Evolutionary conservation across 2,888 invertebrate species (phyloP).

Genomic region (Drosophila vallismaia): DNA sequence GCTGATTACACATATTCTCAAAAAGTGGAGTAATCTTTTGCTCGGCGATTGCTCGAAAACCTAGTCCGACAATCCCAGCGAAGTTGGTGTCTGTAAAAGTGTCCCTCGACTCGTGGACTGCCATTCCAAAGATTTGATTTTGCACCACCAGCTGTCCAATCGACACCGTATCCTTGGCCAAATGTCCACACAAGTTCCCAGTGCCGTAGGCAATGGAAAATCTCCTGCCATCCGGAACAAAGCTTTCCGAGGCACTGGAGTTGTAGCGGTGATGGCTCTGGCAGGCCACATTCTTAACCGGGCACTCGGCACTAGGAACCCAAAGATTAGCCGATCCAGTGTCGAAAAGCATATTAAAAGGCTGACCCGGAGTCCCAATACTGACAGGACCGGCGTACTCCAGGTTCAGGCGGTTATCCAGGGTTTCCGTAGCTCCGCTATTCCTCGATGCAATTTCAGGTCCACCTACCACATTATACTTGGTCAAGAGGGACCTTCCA

Average conservation of each 20-base stretch:
- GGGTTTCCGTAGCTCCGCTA: slow-evolving; percentile 28
- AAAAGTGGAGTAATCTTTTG: slow-evolving; percentile 95
- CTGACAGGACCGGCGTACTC: slow-evolving; percentile 38
- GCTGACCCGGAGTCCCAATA: slow-evolving; percentile 41
- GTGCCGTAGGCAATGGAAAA: slow-evolving; percentile 97
- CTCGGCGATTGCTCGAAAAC: slow-evolving; percentile 92
- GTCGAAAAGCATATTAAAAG: slow-evolving; percentile 42
- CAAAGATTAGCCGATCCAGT: slow-evolving; percentile 43
- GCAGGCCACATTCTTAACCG: slow-evolving; percentile 87
- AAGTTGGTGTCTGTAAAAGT: slow-evolving; percentile 98
- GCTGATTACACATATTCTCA: slow-evolving; percentile 94
- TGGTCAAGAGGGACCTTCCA: slow-evolving; percentile 21
- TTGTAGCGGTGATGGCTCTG: slow-evolving; percentile 94
- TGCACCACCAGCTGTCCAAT: slow-evolving; percentile 88
- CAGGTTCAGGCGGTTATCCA: slow-evolving; percentile 38
- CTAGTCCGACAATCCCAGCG: slow-evolving; percentile 98
- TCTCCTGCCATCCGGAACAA: slow-evolving; percentile 92
- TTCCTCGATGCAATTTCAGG: neutral
- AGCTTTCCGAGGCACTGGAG: slow-evolving; percentile 90
- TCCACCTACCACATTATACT: slow-evolving; percentile 25
- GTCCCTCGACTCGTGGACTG: slow-evolving; percentile 94
- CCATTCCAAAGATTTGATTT: slow-evolving; percentile 96
- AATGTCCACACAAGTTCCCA: slow-evolving; percentile 96
- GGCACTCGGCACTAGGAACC: slow-evolving; percentile 85
- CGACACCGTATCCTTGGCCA: slow-evolving; percentile 93